Evolutionary conservation across 2,797 vertebrate species (phyloP).

Genomic region (Mastacembelus armatus): DNA sequence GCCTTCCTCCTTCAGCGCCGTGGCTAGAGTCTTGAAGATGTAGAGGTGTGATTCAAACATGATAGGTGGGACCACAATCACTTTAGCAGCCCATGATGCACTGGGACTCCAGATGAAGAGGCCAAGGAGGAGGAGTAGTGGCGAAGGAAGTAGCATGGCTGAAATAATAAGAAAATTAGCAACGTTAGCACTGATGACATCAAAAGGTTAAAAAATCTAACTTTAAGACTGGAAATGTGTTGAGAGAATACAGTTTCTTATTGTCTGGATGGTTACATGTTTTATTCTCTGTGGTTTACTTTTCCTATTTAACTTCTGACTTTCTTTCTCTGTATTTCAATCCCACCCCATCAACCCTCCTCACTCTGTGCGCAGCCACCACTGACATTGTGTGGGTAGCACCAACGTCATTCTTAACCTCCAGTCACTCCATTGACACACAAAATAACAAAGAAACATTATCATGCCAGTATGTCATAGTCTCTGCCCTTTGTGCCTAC

Average conservation of each 20-base stretch:
- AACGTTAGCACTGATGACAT: neutral
- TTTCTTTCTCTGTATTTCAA: conserved; percentile 6
- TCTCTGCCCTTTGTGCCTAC: conserved; percentile 47
- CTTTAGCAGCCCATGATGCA: conserved; percentile 90
- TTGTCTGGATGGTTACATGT: neutral
- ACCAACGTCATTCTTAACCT: conserved; percentile 74
- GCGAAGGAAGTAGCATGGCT: conserved; percentile 91
- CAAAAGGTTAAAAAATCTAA: neutral
- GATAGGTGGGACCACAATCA: conserved; percentile 96
- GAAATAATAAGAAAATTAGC: conserved; percentile 55
- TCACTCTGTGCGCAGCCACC: conserved; percentile 40
- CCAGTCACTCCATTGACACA: conserved; percentile 66
- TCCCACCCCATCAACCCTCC: conserved; percentile 19
- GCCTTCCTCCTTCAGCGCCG: conserved; percentile 91
- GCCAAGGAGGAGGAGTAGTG: conserved; percentile 82
- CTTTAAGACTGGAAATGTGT: neutral
- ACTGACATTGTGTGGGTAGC: conserved; percentile 67
- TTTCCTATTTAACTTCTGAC: conserved; percentile 21
- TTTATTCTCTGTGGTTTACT: neutral
- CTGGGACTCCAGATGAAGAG: conserved; percentile 83
- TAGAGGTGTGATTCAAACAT: conserved; percentile 99
- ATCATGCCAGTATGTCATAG: conserved; percentile 44
- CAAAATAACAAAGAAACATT: conserved; percentile 70
- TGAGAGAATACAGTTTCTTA: neutral
- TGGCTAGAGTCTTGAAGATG: conserved; percentile 97